Evolutionary conservation across 2,113 vertebrate species (phyloP), one percentile per base, ranked within the genome.

Genomic region (Perca fluviatilis): DNA sequence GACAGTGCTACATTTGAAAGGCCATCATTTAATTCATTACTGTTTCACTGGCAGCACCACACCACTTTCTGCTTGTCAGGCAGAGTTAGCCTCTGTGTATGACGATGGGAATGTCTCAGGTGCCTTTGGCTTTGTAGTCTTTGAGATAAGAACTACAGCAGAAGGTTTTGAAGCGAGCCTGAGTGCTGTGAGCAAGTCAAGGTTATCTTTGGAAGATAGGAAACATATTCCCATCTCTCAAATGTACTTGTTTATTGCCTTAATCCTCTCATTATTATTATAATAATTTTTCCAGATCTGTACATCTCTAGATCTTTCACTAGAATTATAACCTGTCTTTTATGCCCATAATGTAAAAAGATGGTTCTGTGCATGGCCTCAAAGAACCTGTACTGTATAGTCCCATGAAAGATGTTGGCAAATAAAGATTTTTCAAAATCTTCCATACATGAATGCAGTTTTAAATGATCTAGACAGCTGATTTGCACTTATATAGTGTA

Each of bases 11-110:
- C 23, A 51, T 76, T 61, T n/a, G 19, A 73, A 49, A 58, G 57
- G 25, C 19, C 5, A 58, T 27, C 61, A 67, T 70, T 71, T 72
- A 25, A 83, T 79, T 61, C 18, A 25, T n/a, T 40, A 56, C 21
- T 30, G 25, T 49, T 62, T 49, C 18, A 27, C 25, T 57, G 53
- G 60, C 63, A 47, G 47, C 56, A 56, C 49, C 25, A 40, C 36
- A 57, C 36, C 74, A 50, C 5, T 50, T 81, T 30, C 67, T 73
- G 25, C 60, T 51, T 71, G 53, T 33, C 25, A 21, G 16, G 14
- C 10, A 33, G n/a, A 19, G 30, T 67, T 51, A 72, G 54, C 60
- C 49, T 62, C 40, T 56, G 43, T 80, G 23, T 72, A 11, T 23
- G 33, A 60, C 72, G 80, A 73, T 50, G 19, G 23, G 50, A 58